Evolutionary conservation across 2,888 invertebrate genomes (phyloP), one percentile per base, ranked within the genome.

Genomic region (Ophioninae sp.): DNA sequence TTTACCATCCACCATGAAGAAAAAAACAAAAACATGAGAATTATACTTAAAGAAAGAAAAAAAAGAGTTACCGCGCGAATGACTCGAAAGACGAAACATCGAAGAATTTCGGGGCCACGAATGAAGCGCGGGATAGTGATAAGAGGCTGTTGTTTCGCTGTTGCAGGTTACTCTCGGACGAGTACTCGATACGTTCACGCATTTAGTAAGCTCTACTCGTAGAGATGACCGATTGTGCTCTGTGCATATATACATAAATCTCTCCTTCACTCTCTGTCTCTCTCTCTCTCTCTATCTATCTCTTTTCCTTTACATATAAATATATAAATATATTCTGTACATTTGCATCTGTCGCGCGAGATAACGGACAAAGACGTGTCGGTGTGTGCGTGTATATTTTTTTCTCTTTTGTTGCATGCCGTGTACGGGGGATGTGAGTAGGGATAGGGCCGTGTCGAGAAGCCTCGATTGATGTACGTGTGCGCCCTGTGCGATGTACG

Each of bases 101-200:
- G 86, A 85, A 87, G 83, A 72, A 68, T 44, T 75, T 80, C 84
- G 88, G 89, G 89, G 89, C 44, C 44, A 44, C 13, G 5, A 44
- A 44, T 44, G 13, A 44, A 44, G 44, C 44, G 90, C 86, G 87
- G 30, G 37, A 64, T 90, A 90, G 91, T 92, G 91, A 91, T 91
- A 83, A 83, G 83, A 90, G 90, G 90, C 89, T 91, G 85, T 92
- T 92, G 88, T 92, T 92, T 92, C 90, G 91, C 89, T 92, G 92
- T 92, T 92, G 91, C 92, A 92, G 92, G 92, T 92, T 92, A 92
- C 92, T 92, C 91, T 90, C 92, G 91, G 92, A 92, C 91, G 92
- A 92, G 91, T 92, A 92, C 92, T 92, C 91, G 91, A 90, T 92
- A 91, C 92, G 92, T 91, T 90, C 92, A 92, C 92, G 92, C 90